Evolutionary conservation across 1,140 invertebrate genomes (phyloP).

Genomic region (Palaemon carinicauda): DNA sequence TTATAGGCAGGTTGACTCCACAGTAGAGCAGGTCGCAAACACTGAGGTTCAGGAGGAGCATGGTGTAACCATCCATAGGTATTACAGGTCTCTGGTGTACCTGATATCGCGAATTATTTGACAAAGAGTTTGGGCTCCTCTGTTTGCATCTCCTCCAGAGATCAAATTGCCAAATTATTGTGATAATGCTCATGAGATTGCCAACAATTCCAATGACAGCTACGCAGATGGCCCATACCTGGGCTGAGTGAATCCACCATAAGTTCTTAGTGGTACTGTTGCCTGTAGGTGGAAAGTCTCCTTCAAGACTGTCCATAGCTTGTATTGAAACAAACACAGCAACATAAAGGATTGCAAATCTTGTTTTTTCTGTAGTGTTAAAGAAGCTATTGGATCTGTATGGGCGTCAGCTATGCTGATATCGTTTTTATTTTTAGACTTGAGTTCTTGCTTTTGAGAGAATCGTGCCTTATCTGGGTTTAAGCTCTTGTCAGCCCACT

Average conservation of each 20-base stretch:
- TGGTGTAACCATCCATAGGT: constrained; percentile 32
- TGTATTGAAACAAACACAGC: no score
- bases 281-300: no score
- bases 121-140: not conserved
- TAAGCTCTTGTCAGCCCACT: no score
- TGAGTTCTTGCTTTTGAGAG: no score
- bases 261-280: no score
- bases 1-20: constrained; percentile 48
- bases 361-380: no score
- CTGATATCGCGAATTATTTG: not conserved
- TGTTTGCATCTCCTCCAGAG: not conserved
- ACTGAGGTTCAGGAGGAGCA: constrained; percentile 51
- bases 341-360: no score
- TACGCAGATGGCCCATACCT: constrained; percentile 26
- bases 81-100: not conserved
- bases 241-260: constrained; percentile 32
- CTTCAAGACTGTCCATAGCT: no score
- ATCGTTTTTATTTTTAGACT: no score
- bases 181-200: constrained; percentile 23
- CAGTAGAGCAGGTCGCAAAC: constrained; percentile 54
- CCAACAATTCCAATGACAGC: constrained; percentile 17
- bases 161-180: constrained; percentile 12
- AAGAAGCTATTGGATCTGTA: no score
- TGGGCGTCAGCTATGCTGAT: no score
- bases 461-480: no score